These are phyloP conservation scores for Incurvaria masculella DNA, from an alignment of 2,888 invertebrate genomes.

Conservation along the genomic window DNA sequence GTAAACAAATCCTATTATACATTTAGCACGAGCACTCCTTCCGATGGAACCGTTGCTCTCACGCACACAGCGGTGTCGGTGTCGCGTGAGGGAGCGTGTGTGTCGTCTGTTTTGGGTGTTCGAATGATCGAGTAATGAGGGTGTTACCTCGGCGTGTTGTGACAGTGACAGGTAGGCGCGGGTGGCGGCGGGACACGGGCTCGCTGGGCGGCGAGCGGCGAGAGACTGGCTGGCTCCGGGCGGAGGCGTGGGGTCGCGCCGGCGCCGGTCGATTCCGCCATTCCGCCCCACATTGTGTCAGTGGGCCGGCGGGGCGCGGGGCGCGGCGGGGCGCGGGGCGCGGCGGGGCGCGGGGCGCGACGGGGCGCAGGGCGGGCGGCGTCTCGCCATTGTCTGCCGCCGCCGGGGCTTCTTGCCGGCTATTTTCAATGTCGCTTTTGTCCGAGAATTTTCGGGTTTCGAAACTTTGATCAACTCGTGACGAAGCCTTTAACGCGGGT, in stretches of 20 bases:
- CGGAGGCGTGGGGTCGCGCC: background rate
- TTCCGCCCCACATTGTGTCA: background rate
- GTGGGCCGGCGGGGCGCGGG: background rate
- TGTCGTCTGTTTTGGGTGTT: no score
- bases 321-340: background rate
- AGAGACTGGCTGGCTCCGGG: no score
- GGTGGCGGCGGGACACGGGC: no score
- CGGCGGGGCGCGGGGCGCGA: background rate
- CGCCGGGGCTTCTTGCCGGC: background rate
- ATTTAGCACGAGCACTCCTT: no score
- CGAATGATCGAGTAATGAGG: no score
- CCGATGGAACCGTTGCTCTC: no score
- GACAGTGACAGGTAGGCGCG: no score
- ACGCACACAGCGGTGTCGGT: no score
- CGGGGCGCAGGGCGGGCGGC: background rate
- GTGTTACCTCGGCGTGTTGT: no score
- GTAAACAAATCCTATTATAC: no score
- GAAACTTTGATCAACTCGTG: background rate
- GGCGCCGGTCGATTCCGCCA: background rate
- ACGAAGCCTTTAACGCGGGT: background rate
- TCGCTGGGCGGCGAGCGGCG: no score
- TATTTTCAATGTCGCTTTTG: background rate
- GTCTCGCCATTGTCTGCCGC: background rate
- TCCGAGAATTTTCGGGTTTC: background rate
- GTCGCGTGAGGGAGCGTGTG: no score